Base-by-base conservation (phyloP, 2,797 vertebrate species). In the Acanthurus lineatus region DNA sequence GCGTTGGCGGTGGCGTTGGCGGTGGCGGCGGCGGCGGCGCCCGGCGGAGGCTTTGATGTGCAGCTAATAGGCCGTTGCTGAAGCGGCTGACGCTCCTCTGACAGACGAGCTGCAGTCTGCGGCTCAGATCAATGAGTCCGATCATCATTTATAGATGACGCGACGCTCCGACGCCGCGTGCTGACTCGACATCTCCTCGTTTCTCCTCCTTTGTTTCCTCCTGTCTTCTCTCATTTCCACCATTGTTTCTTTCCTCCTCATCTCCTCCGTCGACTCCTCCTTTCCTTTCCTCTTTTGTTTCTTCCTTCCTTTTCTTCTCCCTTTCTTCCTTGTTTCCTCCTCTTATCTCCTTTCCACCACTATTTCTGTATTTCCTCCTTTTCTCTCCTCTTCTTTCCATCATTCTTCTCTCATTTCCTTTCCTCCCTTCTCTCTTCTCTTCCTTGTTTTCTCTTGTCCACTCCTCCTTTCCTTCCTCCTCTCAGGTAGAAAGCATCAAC, bases 131-230 rank as follows among this genome's bases (percentile, higher is more conserved):
- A 89, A 81, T 86, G 81, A 83, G 77, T 88, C 68, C 76, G 6
- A 60, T 88, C 89, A 92, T 92, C 81, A 89, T 86, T 89, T 90
- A 88, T 89, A 83, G 81, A 89, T 89, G 86, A 89, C 61, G 62
- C 68, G 62, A 62, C 62, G 70, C 78, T 89, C 66, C 80, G 51
- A n/a, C 74, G 59, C 75, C 81, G 25, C 58, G 11, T 59, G 90
- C 86, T 89, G 85, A 88, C 75, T 63, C 61, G 62, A 85, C 85
- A 85, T 57, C 52, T 12, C 47, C 51, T 74, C 60, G 22, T 44
- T 47, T 52, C 60, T 58, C 60, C 45, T 77, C 54, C 2, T 17
- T 19, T 49, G 5, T 28, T 25, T 59, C 28, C 61, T 57, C 42
- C 25, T 17, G 0, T 59, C 25, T 9, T 47, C 52, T 16, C 15